Percentiles rank a stretch among this genome's conserved stretches.
phyloP scores from a whole-genome alignment of 2,888 invertebrate genomes.

The Laothoe populi region DNA sequence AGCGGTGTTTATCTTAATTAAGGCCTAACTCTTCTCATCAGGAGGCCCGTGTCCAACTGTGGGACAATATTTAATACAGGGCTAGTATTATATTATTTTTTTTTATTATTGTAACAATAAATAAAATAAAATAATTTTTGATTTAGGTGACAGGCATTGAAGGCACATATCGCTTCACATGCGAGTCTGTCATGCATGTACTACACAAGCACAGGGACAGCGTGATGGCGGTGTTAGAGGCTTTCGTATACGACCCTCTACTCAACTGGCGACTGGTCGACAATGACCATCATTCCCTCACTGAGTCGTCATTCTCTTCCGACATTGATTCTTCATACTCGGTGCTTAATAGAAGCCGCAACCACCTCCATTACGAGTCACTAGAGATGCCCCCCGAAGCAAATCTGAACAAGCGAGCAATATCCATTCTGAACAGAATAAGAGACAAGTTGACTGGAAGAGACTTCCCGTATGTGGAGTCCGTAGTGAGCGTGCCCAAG shows the following conservation, averaged over 20 bases:
- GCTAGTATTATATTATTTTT: too few relatives aligned
- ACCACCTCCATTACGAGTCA: slow-evolving; percentile 70
- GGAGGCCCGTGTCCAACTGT: background rate
- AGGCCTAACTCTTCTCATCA: too few relatives aligned
- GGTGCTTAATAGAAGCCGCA: slow-evolving; percentile 69
- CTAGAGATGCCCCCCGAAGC: slow-evolving; percentile 88
- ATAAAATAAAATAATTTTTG: too few relatives aligned
- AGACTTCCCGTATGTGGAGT: slow-evolving; percentile 92
- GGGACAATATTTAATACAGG: too few relatives aligned
- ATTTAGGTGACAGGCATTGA: slow-evolving; percentile 96
- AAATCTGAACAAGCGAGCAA: slow-evolving; percentile 94
- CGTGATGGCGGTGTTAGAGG: slow-evolving; percentile 98
- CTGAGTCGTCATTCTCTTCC: slow-evolving; percentile 73
- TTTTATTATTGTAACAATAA: too few relatives aligned
- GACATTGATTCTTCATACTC: slow-evolving; percentile 72
- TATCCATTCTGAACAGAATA: slow-evolving; percentile 95
- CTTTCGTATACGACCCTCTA: slow-evolving; percentile 99
- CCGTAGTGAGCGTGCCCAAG: slow-evolving; percentile 91
- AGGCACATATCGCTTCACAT: slow-evolving; percentile 97
- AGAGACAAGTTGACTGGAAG: slow-evolving; percentile 97
- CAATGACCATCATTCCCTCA: slow-evolving; percentile 69
- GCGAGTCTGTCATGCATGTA: slow-evolving; percentile 98
- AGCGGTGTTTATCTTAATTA: too few relatives aligned
- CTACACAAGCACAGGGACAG: slow-evolving; percentile 97
- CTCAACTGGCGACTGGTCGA: slow-evolving; percentile 95